Evolutionary conservation across 2,888 invertebrate species (phyloP), one percentile per base, ranked within the genome.

Genomic region (Hylaea fasciaria): DNA sequence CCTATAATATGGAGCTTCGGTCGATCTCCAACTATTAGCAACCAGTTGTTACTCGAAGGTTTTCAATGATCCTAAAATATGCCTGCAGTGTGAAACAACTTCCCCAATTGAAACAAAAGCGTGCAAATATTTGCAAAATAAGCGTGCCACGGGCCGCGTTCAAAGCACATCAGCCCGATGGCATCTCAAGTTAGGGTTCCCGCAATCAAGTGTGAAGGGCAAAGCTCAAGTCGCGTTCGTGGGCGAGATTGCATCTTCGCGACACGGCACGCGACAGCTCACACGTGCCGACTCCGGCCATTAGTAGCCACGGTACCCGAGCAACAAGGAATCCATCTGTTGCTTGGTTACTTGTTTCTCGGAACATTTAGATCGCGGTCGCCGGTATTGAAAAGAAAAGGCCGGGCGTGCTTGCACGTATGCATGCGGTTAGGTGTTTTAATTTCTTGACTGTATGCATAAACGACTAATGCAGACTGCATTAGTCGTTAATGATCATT

Each of bases 161-260:
- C 69, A 64, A 69, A 68, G 75, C 77, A 76, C 84, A 86, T 87
- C 86, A 83, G 81, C 72, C 74, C 83, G 90, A 91, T 90, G 86
- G 71, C 77, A 91, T 91, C 90, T 84, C 58, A 57, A 73, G 81
- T 83, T 77, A 78, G 60, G 72, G 78, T 80, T 82, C 80, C 77
- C 75, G 72, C 86, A 83, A 88, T 89, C 91, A 90, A 85, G 91
- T 91, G 91, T 91, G 90, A 91, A 87, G 87, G 86, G 89, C 88
- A 87, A 83, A 85, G 81, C 85, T 82, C 86, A 83, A 82, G 88
- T 87, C 83, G 80, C 81, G 75, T 82, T 90, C 86, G 91, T 91
- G 91, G 82, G 68, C 60, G 69, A 81, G 91, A 91, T 91, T 80
- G 77, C 70, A 92, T 91, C 91, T 71, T 62, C 74, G 75, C 72